A percentile compares a stretch with the other conserved stretches of the same genome.
phyloP scores from a whole-genome alignment of 2,113 vertebrate species.

The Ageneiosus marmoratus region DNA sequence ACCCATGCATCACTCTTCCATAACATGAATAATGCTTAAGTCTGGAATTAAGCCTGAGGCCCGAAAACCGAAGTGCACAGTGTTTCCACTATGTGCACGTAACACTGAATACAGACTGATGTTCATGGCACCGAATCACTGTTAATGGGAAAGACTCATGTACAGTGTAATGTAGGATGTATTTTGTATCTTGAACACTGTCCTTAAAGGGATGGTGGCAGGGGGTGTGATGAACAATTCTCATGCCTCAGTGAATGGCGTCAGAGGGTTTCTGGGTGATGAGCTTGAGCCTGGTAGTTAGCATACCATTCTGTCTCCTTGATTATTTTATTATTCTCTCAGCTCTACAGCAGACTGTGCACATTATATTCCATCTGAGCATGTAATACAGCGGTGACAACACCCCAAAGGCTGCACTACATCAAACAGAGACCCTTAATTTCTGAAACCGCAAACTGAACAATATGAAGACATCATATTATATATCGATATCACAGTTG shows the following conservation, averaged over 20 bases:
- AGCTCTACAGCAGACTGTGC: conserved; percentile 12
- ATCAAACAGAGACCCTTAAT: neutral
- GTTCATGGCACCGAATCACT: neutral
- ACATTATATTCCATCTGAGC: conserved; percentile 4
- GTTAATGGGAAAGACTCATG: neutral
- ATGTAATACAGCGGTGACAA: neutral
- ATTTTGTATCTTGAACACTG: neutral
- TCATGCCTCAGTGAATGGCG: conserved; percentile 21
- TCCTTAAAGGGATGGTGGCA: neutral
- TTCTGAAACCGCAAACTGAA: neutral
- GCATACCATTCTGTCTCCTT: conserved; percentile 17
- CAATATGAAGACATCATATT: neutral
- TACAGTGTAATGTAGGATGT: neutral
- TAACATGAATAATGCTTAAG: neutral
- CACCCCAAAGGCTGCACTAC: neutral
- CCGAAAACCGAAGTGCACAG: neutral
- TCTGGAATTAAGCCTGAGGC: neutral
- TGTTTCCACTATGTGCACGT: neutral
- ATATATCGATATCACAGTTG: neutral
- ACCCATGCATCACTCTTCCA: too few relatives aligned
- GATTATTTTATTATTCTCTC: conserved; percentile 26
- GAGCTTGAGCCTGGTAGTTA: conserved; percentile 11
- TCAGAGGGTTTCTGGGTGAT: conserved; percentile 12
- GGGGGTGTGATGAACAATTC: conserved; percentile 2
- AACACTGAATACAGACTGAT: neutral